Evolutionary conservation across 2,888 invertebrate genomes (phyloP), one percentile per base, ranked within the genome.

Genomic region (Congeria kusceri): DNA sequence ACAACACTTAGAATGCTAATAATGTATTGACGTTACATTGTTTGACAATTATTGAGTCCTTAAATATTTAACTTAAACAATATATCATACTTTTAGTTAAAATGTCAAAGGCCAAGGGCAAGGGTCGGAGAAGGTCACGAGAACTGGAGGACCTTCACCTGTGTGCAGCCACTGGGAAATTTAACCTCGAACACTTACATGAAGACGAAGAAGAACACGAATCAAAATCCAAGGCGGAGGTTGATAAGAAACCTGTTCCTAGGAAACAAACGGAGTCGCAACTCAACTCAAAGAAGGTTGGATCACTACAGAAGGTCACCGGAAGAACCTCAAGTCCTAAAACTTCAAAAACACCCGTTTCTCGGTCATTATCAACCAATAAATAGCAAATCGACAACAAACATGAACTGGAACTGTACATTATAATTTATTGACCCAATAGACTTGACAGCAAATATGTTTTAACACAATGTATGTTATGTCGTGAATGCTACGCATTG

Each of bases 141-240:
- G 91, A 91, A 77, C 86, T 91, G 32, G 91, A 91, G 67, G 91
- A 91, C 72, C 78, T 91, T 11, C 83, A 86, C 49, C 20, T 90
- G 53, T 87, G 87, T 83, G 85, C 87, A 13, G 76, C 84, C 9
- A 89, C 89, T 3, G 89, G 89, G 5, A 86, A 83, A 11, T 83
- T 89, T 23, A 81, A 86, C 27, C 66, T 86, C 7, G 68, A 77
- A 29, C 61, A 68, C 18, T n/a, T 78, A n/a, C 61, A 74, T 2
- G 59, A 69, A 1, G 49, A 57, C 18, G 78, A 75, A 58, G 57
- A 70, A 1, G 59, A 62, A 0, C 57, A 61, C 28, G 62, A 67
- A 11, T 32, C 39, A 3, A 32, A 61, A n/a, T 46, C 67, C 18
- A 39, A 18, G 58, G 11, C 58, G 9, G 56, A 47, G 11, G n/a